Percentiles rank a stretch among this genome's conserved stretches.
Conservation (phyloP, 2,888 invertebrate genomes). For the Caenorhabditis virilis region DNA sequence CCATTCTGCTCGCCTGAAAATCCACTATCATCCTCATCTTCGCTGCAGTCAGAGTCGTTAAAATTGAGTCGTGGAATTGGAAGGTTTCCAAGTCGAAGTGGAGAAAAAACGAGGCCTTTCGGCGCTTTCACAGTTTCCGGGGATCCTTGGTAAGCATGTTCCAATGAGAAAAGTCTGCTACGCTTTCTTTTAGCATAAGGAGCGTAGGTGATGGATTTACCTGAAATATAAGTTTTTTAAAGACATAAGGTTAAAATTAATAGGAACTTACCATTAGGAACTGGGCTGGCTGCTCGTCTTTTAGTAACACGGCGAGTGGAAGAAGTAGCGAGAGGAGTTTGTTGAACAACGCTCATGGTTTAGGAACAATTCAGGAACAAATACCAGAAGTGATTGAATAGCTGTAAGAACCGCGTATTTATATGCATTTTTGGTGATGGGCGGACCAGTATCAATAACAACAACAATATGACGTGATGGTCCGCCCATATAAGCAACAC, state of each 20-base stretch:
- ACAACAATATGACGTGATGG: neutral
- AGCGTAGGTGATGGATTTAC: neutral
- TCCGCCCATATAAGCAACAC: too few relatives aligned
- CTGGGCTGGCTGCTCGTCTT: too few relatives aligned
- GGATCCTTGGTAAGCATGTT: neutral
- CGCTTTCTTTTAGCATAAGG: neutral
- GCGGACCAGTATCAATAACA: neutral
- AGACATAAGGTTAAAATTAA: too few relatives aligned
- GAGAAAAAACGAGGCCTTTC: neutral
- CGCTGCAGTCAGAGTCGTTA: neutral
- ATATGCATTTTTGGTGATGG: neutral
- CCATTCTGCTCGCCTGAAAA: too few relatives aligned
- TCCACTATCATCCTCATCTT: neutral
- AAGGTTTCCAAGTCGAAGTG: neutral
- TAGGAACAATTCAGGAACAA: too few relatives aligned
- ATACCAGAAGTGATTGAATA: too few relatives aligned
- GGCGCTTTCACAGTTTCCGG: neutral
- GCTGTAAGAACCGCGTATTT: neutral
- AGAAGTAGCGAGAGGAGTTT: neutral
- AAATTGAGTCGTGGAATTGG: neutral
- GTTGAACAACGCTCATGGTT: neutral
- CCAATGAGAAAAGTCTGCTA: neutral
- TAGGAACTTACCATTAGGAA: too few relatives aligned
- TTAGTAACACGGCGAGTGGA: too few relatives aligned
- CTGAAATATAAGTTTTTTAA: neutral